phyloP scores from a whole-genome alignment of 2,113 vertebrate species.

The Clarias batrachus region DNA sequence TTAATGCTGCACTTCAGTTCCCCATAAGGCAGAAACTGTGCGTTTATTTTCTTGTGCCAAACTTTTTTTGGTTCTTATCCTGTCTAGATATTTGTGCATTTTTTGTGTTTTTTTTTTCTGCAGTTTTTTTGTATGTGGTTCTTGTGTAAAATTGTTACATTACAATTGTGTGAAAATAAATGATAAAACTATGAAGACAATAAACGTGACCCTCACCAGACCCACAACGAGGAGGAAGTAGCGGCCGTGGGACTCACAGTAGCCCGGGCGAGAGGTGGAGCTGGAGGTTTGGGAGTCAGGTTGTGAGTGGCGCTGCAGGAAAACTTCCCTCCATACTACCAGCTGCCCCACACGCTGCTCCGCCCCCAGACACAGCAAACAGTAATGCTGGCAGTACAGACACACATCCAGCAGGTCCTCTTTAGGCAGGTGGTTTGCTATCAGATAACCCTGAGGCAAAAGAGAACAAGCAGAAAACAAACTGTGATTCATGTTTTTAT shows the following conservation, averaged over 20 bases:
- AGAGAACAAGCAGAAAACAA: neutral
- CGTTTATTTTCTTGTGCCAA: neutral
- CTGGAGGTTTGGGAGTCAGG: conserved; percentile 21
- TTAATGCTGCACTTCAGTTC: neutral
- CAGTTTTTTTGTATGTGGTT: neutral
- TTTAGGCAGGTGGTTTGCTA: conserved; percentile 88
- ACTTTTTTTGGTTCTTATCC: neutral
- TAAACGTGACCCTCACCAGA: conserved; percentile 73
- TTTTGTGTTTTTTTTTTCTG: neutral
- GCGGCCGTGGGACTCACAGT: conserved; percentile 76
- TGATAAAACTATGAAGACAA: neutral
- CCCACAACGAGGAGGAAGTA: conserved; percentile 93
- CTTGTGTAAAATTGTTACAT: neutral
- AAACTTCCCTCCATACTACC: conserved; percentile 93
- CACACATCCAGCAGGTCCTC: conserved; percentile 87
- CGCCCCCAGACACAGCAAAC: conserved; percentile 82
- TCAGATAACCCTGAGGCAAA: conserved; percentile 82
- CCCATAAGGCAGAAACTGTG: neutral
- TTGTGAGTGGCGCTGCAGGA: conserved; percentile 74
- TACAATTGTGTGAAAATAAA: neutral
- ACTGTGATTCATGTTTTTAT: neutral
- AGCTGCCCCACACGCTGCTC: conserved; percentile 85
- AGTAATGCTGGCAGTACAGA: conserved; percentile 86
- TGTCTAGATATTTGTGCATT: neutral
- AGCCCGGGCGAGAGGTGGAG: conserved; percentile 60